Evolutionary conservation across 2,888 invertebrate species (phyloP).

Genomic region (Cremastinae sp.): DNA sequence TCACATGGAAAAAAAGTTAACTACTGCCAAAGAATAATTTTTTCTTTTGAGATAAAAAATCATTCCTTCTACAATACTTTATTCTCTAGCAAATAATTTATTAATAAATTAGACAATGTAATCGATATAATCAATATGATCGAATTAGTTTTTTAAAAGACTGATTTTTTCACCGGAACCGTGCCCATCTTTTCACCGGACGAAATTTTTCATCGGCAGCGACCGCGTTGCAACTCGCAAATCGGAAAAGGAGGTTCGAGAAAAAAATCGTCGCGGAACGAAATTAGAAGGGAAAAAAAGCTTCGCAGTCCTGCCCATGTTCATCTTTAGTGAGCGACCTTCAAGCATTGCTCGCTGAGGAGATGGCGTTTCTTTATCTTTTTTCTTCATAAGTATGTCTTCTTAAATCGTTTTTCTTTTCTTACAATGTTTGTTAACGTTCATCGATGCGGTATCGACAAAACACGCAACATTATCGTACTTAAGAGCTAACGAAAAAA

Average conservation of each 20-base stretch:
- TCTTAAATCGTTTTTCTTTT: background rate
- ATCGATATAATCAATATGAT: constrained; percentile 22
- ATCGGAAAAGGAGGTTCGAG: constrained; percentile 5
- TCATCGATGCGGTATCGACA: constrained; percentile 52
- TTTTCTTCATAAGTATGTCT: background rate
- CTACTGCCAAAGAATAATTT: background rate
- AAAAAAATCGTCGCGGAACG: constrained; percentile 11
- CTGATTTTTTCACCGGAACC: constrained; percentile 19
- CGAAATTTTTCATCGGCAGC: background rate
- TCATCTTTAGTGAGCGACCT: constrained; percentile 2
- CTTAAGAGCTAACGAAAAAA: constrained; percentile 70
- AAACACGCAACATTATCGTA: constrained; percentile 74
- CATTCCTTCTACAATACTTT: constrained; percentile 6
- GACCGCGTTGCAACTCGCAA: background rate
- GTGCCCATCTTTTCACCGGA: constrained; percentile 14
- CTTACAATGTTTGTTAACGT: constrained; percentile 15
- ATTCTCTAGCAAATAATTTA: constrained; percentile 18
- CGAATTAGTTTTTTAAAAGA: background rate
- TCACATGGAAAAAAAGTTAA: constrained; percentile 2
- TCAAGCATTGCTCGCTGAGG: background rate
- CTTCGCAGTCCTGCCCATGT: constrained; percentile 18
- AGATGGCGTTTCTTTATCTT: constrained; percentile 7
- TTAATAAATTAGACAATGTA: too few relatives aligned
- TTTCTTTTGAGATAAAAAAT: constrained; percentile 1
- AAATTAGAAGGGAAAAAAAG: constrained; percentile 11